These are phyloP conservation scores for Ptilorrhoa leucosticta DNA, from an alignment of 2,113 vertebrate species.

Conservation along the genomic window DNA sequence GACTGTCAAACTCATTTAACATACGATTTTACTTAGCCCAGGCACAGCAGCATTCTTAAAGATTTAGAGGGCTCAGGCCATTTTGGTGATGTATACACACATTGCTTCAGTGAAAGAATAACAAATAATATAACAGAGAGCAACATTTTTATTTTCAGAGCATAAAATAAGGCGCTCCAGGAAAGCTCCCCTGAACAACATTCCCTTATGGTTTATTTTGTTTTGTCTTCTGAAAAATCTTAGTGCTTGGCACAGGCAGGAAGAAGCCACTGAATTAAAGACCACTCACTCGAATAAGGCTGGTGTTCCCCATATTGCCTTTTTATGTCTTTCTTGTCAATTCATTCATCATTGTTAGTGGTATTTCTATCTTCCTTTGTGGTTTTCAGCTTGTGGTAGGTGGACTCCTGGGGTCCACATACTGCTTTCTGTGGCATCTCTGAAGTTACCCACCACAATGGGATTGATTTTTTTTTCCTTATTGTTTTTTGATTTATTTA, in stretches of 20 bases:
- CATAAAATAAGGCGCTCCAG: background rate
- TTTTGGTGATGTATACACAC: background rate
- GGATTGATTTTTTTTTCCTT: background rate
- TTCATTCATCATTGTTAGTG: background rate
- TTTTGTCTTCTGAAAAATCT: background rate
- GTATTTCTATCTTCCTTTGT: background rate
- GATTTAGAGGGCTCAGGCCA: background rate
- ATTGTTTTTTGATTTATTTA: background rate
- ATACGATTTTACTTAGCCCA: background rate
- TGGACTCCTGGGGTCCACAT: background rate
- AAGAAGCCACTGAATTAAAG: background rate
- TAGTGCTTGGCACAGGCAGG: background rate
- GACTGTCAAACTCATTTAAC: background rate
- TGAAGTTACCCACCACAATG: background rate
- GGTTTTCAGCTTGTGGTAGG: background rate
- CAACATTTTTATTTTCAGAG: background rate
- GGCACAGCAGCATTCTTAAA: background rate
- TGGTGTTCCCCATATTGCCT: background rate
- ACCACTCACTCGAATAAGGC: background rate
- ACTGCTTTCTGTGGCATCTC: background rate
- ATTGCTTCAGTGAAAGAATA: background rate
- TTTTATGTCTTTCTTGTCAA: background rate
- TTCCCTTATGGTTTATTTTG: background rate
- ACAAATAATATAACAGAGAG: background rate
- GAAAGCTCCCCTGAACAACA: background rate